Conservation (phyloP, 1,140 invertebrate genomes). For the Oryctes rhinoceros region DNA sequence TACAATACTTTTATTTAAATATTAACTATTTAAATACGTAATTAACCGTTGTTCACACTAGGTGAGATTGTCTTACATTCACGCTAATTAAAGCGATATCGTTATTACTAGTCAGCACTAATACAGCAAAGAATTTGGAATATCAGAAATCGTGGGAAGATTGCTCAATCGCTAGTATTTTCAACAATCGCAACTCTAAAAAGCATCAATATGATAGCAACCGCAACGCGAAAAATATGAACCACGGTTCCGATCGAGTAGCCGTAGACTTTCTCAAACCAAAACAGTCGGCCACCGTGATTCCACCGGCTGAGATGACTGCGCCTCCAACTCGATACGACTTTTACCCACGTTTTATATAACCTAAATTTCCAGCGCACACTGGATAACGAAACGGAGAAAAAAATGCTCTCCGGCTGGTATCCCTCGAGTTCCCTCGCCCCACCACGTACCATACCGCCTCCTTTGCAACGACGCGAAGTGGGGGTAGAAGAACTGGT, state of each 20-base stretch:
- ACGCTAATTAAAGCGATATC: too few relatives aligned
- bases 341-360: conserved; percentile 42
- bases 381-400: conserved; percentile 39
- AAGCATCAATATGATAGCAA: conserved; percentile 16
- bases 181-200: not conserved
- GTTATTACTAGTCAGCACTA: not conserved
- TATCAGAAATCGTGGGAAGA: conserved; percentile 9
- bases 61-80: too few relatives aligned
- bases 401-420: conserved; percentile 41
- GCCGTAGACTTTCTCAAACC: conserved; percentile 38
- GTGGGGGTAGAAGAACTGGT: conserved; percentile 42
- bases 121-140: not conserved
- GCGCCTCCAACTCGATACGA: conserved; percentile 32
- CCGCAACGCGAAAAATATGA: conserved; percentile 27
- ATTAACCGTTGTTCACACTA: too few relatives aligned
- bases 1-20: too few relatives aligned
- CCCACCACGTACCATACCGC: conserved; percentile 46
- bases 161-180: not conserved
- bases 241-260: conserved; percentile 38
- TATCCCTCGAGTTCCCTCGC: conserved; percentile 42
- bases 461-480: conserved; percentile 42
- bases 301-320: conserved; percentile 26
- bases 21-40: too few relatives aligned
- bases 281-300: conserved; percentile 30
- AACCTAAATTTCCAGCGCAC: conserved; percentile 44